Conservation (phyloP, 1,140 invertebrate genomes). For the Lanistes nyassanus region DNA sequence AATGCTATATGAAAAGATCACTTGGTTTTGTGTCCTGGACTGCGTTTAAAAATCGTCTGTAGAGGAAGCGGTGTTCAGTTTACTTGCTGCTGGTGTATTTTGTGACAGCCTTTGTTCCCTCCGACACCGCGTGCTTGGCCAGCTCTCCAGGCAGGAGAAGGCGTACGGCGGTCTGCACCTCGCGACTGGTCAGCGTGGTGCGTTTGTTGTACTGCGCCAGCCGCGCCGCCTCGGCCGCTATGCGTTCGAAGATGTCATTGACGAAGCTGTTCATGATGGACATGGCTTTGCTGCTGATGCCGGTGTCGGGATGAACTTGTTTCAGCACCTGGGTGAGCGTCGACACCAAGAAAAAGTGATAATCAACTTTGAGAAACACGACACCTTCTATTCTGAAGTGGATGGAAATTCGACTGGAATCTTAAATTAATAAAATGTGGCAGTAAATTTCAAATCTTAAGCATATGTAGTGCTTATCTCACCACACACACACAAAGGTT, state of each 20-base stretch:
- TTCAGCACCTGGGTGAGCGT: background rate
- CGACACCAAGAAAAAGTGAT: too few species aligned
- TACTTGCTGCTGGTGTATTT: constrained; percentile 72
- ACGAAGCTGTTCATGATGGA: constrained; percentile 66
- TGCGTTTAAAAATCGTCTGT: too few species aligned
- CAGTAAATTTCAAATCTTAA: too few species aligned
- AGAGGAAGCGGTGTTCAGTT: too few species aligned
- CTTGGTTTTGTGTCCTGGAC: too few species aligned
- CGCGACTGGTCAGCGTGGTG: constrained; percentile 70
- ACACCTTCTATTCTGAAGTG: too few species aligned
- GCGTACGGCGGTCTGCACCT: constrained; percentile 74
- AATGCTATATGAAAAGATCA: too few species aligned
- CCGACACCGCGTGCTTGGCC: constrained; percentile 72
- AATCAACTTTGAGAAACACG: too few species aligned
- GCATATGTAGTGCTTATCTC: too few species aligned
- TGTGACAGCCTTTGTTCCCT: constrained; percentile 73
- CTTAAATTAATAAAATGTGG: too few species aligned
- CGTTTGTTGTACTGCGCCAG: constrained; percentile 64
- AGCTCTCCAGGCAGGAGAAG: constrained; percentile 74
- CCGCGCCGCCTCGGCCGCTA: constrained; percentile 60
- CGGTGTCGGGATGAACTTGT: constrained; percentile 69
- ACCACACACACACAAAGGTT: too few species aligned
- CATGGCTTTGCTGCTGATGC: constrained; percentile 71
- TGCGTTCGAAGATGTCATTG: constrained; percentile 68
- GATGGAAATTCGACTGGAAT: too few species aligned